These are phyloP conservation scores for Pilophorus perplexus DNA, from an alignment of 2,888 invertebrate species.

Conservation along the genomic window DNA sequence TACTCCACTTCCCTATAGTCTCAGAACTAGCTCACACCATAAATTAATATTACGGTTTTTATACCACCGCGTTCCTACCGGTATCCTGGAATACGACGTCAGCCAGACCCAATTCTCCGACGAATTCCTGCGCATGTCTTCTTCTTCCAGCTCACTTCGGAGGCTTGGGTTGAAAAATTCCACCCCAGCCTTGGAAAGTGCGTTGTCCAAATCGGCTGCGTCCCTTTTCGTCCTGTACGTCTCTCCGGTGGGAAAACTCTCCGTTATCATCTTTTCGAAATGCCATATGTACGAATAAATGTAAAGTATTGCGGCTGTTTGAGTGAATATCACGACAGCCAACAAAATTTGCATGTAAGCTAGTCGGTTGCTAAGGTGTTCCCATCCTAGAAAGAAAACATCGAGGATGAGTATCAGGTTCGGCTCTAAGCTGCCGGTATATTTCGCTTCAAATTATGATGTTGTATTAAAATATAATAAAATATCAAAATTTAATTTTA, in stretches of 20 bases:
- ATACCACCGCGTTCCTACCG: too few relatives aligned
- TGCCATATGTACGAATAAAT: constrained; percentile 31
- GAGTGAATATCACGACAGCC: constrained; percentile 10
- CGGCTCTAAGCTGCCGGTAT: too few relatives aligned
- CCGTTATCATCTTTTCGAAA: constrained; percentile 22
- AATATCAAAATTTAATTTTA: too few relatives aligned
- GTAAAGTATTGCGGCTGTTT: constrained; percentile 32
- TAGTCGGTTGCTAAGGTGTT: constrained; percentile 7
- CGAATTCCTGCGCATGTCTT: constrained; percentile 57
- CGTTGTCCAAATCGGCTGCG: constrained; percentile 44
- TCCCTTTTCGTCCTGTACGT: constrained; percentile 40
- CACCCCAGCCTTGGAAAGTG: constrained; percentile 57
- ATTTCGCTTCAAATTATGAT: too few relatives aligned
- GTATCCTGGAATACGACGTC: constrained; percentile 81
- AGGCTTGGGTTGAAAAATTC: constrained; percentile 73
- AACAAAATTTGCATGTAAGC: constrained; percentile 16
- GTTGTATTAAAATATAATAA: too few relatives aligned
- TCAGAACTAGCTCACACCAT: too few relatives aligned
- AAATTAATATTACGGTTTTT: too few relatives aligned
- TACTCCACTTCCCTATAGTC: too few relatives aligned
- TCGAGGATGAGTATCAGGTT: too few relatives aligned
- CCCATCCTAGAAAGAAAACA: constrained; percentile 20
- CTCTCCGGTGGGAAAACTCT: neutral
- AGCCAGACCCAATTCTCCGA: constrained; percentile 81
- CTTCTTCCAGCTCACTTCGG: constrained; percentile 63